phyloP scores from a whole-genome alignment of 2,797 vertebrate genomes.

The Yasuhikotakia modesta region DNA sequence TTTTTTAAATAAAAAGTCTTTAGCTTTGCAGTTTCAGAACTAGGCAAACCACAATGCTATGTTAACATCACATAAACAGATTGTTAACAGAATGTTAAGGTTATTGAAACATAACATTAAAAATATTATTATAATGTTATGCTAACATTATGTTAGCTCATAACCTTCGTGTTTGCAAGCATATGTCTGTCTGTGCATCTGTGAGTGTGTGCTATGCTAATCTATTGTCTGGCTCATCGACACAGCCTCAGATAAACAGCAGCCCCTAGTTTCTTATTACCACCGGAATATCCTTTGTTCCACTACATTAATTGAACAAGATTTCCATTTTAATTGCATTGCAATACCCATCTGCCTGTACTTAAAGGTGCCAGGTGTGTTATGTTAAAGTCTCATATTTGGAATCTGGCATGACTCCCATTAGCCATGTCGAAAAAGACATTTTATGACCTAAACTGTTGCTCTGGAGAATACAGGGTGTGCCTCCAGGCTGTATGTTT shows the following conservation, averaged over 20 bases:
- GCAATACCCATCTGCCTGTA: slow-evolving; percentile 52
- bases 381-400: slow-evolving; percentile 61
- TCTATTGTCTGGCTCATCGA: slow-evolving; percentile 23
- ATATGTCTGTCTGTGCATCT: slow-evolving; percentile 21
- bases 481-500: slow-evolving; percentile 8
- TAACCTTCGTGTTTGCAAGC: background rate
- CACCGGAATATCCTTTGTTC: slow-evolving; percentile 34
- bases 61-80: no score
- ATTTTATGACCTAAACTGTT: slow-evolving; percentile 14
- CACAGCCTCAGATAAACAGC: slow-evolving; percentile 22
- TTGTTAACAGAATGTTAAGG: no score
- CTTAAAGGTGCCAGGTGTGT: slow-evolving; percentile 42
- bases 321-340: slow-evolving; percentile 80
- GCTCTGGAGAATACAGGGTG: slow-evolving; percentile 17
- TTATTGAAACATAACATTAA: no score
- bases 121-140: no score
- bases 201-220: slow-evolving; percentile 30
- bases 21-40: background rate
- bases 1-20: no score
- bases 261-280: slow-evolving; percentile 41
- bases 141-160: background rate
- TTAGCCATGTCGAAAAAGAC: slow-evolving; percentile 28
- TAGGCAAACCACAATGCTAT: background rate
- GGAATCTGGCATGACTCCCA: slow-evolving; percentile 62
- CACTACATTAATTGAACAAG: slow-evolving; percentile 49